Evolutionary conservation across 2,888 invertebrate genomes (phyloP).

Genomic region (Labia minor): DNA sequence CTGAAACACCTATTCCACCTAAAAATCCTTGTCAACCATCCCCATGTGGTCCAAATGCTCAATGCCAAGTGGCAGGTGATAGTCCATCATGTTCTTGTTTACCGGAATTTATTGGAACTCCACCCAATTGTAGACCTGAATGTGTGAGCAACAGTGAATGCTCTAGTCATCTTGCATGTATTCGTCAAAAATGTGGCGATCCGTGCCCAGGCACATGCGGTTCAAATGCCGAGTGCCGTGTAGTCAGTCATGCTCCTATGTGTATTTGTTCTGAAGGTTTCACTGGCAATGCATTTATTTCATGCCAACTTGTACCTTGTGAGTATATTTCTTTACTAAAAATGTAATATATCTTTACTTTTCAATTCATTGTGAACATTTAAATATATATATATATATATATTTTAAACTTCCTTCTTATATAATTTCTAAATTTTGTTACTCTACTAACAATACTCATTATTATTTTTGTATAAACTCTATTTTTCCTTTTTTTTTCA

Average conservation of each 20-base stretch:
- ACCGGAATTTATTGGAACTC: conserved; percentile 61
- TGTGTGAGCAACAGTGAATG: conserved; percentile 33
- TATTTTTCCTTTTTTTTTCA: too few species aligned
- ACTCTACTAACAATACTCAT: too few species aligned
- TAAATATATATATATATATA: too few species aligned
- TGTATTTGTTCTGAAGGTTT: conserved; percentile 32
- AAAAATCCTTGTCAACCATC: conserved; percentile 29
- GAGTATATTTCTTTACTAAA: not conserved
- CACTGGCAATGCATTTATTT: conserved; percentile 34
- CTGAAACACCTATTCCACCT: not conserved
- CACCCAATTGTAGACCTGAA: conserved; percentile 38
- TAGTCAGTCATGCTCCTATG: conserved; percentile 35
- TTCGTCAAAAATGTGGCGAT: conserved; percentile 33
- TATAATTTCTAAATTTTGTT: too few species aligned
- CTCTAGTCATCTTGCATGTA: conserved; percentile 32
- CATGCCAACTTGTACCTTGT: conserved; percentile 26
- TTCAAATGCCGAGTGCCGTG: conserved; percentile 35
- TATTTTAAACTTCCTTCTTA: too few species aligned
- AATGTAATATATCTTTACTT: too few species aligned
- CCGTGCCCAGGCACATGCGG: conserved; percentile 36
- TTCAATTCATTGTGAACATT: too few species aligned
- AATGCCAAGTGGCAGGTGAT: conserved; percentile 46
- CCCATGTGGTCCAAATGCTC: conserved; percentile 41
- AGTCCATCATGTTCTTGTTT: conserved; percentile 49
- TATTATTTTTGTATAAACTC: too few species aligned